A percentile compares a stretch with the other conserved stretches of the same genome.
phyloP scores from a whole-genome alignment of 2,113 vertebrate species.

The Perognathus longimembris region DNA sequence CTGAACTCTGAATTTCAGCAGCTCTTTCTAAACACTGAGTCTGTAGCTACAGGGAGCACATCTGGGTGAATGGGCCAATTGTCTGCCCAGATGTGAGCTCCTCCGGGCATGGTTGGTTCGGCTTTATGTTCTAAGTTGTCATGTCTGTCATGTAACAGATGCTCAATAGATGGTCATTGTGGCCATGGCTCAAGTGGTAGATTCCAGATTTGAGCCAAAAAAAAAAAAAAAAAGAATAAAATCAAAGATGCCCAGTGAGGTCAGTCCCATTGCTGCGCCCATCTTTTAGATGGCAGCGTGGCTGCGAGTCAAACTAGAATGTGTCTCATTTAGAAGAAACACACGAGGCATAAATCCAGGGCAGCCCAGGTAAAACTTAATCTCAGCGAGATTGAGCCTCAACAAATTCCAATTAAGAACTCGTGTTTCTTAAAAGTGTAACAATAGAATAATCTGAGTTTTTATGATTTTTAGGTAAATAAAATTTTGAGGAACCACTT shows the following conservation, averaged over 20 bases:
- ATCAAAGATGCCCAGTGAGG: not conserved
- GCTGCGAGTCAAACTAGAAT: not conserved
- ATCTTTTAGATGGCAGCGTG: not conserved
- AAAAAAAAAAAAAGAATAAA: not conserved
- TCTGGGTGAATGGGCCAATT: not conserved
- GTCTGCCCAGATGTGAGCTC: not conserved
- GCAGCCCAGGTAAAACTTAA: not conserved
- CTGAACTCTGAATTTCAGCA: not conserved
- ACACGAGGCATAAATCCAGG: not conserved
- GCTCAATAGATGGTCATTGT: not conserved
- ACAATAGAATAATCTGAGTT: not conserved
- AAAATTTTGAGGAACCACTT: conserved; percentile 95
- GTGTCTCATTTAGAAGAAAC: conserved; percentile 10
- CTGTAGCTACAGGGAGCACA: not conserved
- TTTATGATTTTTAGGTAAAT: conserved; percentile 90
- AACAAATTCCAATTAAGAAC: conserved; percentile 1
- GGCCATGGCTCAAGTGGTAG: too few relatives aligned
- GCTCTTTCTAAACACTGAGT: not conserved
- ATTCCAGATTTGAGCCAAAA: too few relatives aligned
- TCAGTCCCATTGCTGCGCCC: not conserved
- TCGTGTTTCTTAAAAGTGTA: not conserved
- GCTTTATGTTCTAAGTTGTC: not conserved
- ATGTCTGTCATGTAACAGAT: not conserved
- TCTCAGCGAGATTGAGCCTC: not conserved
- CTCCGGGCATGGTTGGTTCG: not conserved